Base-by-base conservation (phyloP, 2,888 invertebrate species). In the Pyrochroa serraticornis region DNA sequence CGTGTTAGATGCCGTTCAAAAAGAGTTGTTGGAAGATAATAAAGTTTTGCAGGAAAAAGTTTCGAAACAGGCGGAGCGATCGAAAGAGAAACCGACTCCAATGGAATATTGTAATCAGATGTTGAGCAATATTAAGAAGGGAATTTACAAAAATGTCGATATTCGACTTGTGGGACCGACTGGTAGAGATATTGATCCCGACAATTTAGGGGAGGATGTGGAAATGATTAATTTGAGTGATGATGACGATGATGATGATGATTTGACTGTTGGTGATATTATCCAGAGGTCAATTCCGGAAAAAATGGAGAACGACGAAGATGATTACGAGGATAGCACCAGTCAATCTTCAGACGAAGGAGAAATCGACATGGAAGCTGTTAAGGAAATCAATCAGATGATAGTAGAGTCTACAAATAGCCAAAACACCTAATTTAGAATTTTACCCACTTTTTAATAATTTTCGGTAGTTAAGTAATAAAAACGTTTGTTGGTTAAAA, bases 371-470 rank as follows among this genome's bases (percentile, higher is more conserved):
- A 59, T 71, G 64, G 76, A 77, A 55, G 71, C 72, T 3, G 69
- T 73, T 1, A 73, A 73, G 46, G 75, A 77, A 58, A 72, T 77
- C n/a, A 76, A 74, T 63, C 62, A 72, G 53, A 62, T 75, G 56
- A 67, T 73, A 13, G 54, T 39, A 6, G 48, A 54, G 22, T 13
- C 7, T 5, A 22, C 34, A 9, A 44, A 50, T n/a, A 2, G 35
- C 8, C 13, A 35, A 46, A 8, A 35, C 6, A 12, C 13, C 1
- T 9, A 44, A 44, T 12, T 14, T 44, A 32, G 2, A 45, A 34
- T 33, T 5, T 14, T 45, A 33, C 33, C 1, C 38, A 38, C 9
- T 8, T 38, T n/a, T n/a, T n/a, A n/a, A n/a, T n/a, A n/a, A n/a
- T n/a, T n/a, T n/a, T n/a, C n/a, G n/a, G n/a, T n/a, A n/a, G n/a